Base-by-base conservation (phyloP, 2,113 vertebrate species). In the Heterotilapia buettikoferi region DNA sequence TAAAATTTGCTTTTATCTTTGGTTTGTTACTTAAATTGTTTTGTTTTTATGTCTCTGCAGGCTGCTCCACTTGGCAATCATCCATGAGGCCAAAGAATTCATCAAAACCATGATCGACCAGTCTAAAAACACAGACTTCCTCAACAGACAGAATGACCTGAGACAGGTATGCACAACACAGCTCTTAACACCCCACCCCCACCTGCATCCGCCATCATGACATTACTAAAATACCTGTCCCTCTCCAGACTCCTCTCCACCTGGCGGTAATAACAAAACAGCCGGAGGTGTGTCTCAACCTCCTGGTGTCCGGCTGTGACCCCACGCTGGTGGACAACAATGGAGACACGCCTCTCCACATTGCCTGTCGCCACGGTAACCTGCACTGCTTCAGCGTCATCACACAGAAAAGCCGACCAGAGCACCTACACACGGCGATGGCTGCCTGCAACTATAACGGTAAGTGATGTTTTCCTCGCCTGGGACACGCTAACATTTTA, bases 251-350 rank as follows among this genome's bases (percentile, higher is more conserved):
- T 82, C 95, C 98, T 10, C 97, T 99, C 33, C 99, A 99, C 93
- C 93, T 99, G 95, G 98, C 98, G 1, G 97, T 98, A 73, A 98
- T 99, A 94, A 99, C 98, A 0, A 97, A 97, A 84, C 98, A 99
- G 93, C 94, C 97, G 2, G 96, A 97, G 83, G 97, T 98, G 38
- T 97, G 98, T 0, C 94, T 97, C 85, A 93, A 94, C 10, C 97
- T 99, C 80, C 91, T 99, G 86, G 96, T 95, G 89, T 97, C 97
- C 0, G 98, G 98, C 90, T 98, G 97, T 3, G 97, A 99, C 93
- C 96, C 98, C 82, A 97, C 97, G 26, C 84, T 98, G 47, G 97
- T 98, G 90, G 99, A 99, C 86, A 96, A 98, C 95, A 94, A 95
- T 73, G 99, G 99, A 61, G 98, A 99, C 94, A 98, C 98, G 0